Base-by-base conservation (phyloP, 2,888 invertebrate genomes). In the Meteorus colon region DNA sequence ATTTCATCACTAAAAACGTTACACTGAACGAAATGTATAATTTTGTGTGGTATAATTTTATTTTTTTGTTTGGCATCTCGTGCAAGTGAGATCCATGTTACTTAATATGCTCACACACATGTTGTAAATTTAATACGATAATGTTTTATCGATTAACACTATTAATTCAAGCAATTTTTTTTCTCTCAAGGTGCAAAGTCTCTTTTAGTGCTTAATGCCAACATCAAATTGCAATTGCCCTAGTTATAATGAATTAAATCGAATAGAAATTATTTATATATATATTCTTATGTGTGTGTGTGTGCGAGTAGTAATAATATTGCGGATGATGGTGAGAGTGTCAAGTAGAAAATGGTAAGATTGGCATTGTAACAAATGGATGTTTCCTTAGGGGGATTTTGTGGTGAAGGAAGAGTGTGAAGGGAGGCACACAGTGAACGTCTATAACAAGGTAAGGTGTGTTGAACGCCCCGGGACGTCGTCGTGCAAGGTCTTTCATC, bases 401-500 rank as follows among this genome's bases (percentile, higher is more conserved):
- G n/a, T 19, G 55, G n/a, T 48, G n/a, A 48, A 48, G n/a, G 48
- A 14, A n/a, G 48, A n/a, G 48, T n/a, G 14, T n/a, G 48, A 48
- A 73, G 77, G 77, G 74, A 68, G 69, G 62, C 74, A 75, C 55
- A 41, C 67, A 65, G 72, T 60, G 34, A 77, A 75, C 84, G 85
- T 86, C 86, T 55, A 55, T 86, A 88, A 88, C 87, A 87, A 88
- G 86, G 55, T 19, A 55, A 55, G 55, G 55, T 55, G 85, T 86
- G 88, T 87, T 84, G 84, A 85, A 82, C 86, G 84, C 85, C 84
- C 83, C 85, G 83, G 85, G 87, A 85, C 80, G 84, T 82, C 80
- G 77, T 72, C 79, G 29, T 66, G 66, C 73, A 31, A 73, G 51
- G 37, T 80, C 86, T 86, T 86, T 86, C 85, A 86, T 86, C 86